Evolutionary conservation across 2,113 vertebrate genomes (phyloP), one percentile per base, ranked within the genome.

Genomic region (Mesocricetus auratus): DNA sequence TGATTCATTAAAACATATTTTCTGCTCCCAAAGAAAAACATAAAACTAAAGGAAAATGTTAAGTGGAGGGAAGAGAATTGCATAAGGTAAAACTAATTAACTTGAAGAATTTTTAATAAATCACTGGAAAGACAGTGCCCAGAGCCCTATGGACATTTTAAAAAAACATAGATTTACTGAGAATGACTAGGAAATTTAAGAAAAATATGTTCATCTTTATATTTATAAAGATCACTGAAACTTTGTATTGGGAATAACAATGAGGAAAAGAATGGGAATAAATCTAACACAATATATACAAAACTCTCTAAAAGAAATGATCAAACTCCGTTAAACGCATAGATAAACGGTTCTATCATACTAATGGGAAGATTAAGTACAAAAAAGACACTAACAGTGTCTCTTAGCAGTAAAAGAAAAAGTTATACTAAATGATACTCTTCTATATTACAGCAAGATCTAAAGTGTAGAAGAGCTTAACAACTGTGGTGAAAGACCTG

Each of bases 1-100:
- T 78, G 66, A 94, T 62, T 82, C 39, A 29, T 33, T 66, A 53
- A 93, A 86, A 93, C 24, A 58, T 47, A 62, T 68, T 79, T 90
- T 90, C 58, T 78, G 3, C 5, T 47, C 53, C 79, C 22, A 95
- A 71, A 58, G 2, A 45, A 78, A 88, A 95, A 66, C 69, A 33
- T 12, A 87, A 87, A 73, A 56, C 19, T 45, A 71, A 86, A 95
- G 12, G 1, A 31, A 91, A 96, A 73, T 53, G 31, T 10, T 13
- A 90, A 94, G 31, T 29, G 56, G 26, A 13, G 11, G 64, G 13
- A 53, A 1, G 21, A 7, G 3, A 29, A 81, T 69, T 53, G 45
- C 22, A 39, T 45, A 22, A 33, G 29, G 39, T 26, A 86, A 68
- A 93, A 66, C 39, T 36, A 95, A 73, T 45, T 50, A 74, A 22